These are phyloP conservation scores for Tricholauxania praeusta DNA, from an alignment of 2,888 invertebrate genomes.

Conservation along the genomic window DNA sequence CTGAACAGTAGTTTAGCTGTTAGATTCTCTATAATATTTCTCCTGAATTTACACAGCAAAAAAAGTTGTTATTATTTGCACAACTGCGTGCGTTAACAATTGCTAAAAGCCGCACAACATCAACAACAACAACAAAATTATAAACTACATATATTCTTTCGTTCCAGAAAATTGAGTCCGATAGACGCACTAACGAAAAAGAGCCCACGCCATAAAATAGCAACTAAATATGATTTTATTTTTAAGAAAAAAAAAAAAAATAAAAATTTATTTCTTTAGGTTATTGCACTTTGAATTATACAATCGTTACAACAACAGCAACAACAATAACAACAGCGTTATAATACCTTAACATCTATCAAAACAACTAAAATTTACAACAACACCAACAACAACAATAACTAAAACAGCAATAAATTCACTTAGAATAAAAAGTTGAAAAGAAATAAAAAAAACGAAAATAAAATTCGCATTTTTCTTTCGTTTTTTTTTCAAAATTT, in stretches of 20 bases:
- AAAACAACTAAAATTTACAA: background rate
- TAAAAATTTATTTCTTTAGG: slow-evolving; percentile 48
- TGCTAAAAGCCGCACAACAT: background rate
- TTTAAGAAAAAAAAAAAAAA: slow-evolving; percentile 4
- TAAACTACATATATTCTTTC: background rate
- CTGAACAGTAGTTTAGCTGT: too few relatives aligned
- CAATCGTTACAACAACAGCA: slow-evolving; percentile 18
- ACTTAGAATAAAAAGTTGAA: slow-evolving; percentile 27
- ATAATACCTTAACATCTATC: background rate
- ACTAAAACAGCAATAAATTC: slow-evolving; percentile 28
- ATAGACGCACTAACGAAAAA: background rate
- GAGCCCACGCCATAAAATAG: background rate
- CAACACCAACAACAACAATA: slow-evolving; percentile 12
- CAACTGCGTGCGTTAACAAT: background rate
- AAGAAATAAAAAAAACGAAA: slow-evolving; percentile 18
- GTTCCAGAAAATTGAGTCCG: background rate
- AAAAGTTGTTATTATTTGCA: too few relatives aligned
- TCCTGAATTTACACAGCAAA: too few relatives aligned
- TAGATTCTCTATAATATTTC: too few relatives aligned
- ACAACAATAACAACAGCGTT: slow-evolving; percentile 13
- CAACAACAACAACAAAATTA: background rate
- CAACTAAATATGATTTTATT: background rate
- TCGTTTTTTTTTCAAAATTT: slow-evolving; percentile 2
- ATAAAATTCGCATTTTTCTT: slow-evolving; percentile 27
- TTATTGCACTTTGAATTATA: slow-evolving; percentile 58